These are phyloP conservation scores for Hecatera dysodea DNA, from an alignment of 2,888 invertebrate species.

Conservation along the genomic window DNA sequence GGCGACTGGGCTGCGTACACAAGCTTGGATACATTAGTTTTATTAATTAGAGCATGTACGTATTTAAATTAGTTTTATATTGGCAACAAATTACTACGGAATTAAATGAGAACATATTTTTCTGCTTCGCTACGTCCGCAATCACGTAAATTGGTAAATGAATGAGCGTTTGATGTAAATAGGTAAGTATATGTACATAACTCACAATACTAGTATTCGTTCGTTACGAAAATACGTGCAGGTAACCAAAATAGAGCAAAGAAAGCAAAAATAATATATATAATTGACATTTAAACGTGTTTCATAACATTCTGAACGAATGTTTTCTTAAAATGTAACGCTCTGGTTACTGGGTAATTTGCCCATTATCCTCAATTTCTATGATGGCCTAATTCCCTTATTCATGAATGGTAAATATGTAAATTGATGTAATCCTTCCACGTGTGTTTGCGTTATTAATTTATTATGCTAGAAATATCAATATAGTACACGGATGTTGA, in stretches of 20 bases:
- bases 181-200: not conserved
- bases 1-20: constrained; percentile 7
- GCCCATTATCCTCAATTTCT: constrained; percentile 40
- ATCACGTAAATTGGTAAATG: not conserved
- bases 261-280: not conserved
- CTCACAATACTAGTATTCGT: not conserved
- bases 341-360: constrained; percentile 38
- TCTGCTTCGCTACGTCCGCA: not conserved
- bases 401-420: constrained; percentile 47
- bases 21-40: not conserved
- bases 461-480: constrained; percentile 33
- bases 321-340: constrained; percentile 21
- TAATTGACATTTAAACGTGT: constrained; percentile 25
- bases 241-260: not conserved
- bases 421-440: constrained; percentile 35
- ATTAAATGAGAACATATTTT: constrained; percentile 13
- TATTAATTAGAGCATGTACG: not conserved
- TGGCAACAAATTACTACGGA: not conserved
- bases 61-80: constrained; percentile 12
- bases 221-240: constrained; percentile 14
- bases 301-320: constrained; percentile 19
- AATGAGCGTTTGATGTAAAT: not conserved
- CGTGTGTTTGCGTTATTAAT: constrained; percentile 43
- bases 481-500: constrained; percentile 6
- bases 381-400: constrained; percentile 43